Evolutionary conservation across 1,140 invertebrate species (phyloP), one percentile per base, ranked within the genome.

Genomic region (Aricia agestis): DNA sequence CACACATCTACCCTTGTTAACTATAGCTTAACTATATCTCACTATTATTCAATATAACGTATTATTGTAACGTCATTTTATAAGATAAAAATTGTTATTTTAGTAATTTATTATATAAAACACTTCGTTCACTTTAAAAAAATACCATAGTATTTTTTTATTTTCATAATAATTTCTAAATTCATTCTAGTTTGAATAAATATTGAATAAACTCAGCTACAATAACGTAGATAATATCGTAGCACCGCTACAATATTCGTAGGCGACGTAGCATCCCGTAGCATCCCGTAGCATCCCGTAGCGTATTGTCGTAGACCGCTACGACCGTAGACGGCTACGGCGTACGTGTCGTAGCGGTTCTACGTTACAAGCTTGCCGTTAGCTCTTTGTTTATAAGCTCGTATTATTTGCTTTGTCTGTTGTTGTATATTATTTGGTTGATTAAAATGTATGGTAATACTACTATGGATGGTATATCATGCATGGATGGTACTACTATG

Each of bases 1-100:
- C 41, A 65, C 18, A 69, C 61, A 68, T 18, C 36, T 36, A 66
- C 32, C 61, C 69, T 52, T 52, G 45, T 52, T 52, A 36, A 36
- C 36, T 36, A 36, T 36, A 36, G 36, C 9, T 36, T 36, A 36
- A 36, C 36, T 36, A 36, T 36, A 36, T 36, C 36, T 36, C 25
- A 25, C 36, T 36, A 36, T 36, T 36, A 32, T 32, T 6, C 2
- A 32, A 32, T 32, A 32, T 32, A 32, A 32, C 32, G 32, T 32
- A 3, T 32, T 6, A 36, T 36, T 36, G 36, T 36, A 36, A 36
- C 36, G 36, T 36, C 2, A 36, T 36, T 36, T 36, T 9, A 36
- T 36, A 36, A 6, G 36, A 36, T 36, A 4, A 36, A 36, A 36
- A 4, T 6, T 7, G 2, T 4, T 36, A 9, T 36, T 36, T 36